Conservation (phyloP, 2,888 invertebrate genomes). For the Syritta pipiens region DNA sequence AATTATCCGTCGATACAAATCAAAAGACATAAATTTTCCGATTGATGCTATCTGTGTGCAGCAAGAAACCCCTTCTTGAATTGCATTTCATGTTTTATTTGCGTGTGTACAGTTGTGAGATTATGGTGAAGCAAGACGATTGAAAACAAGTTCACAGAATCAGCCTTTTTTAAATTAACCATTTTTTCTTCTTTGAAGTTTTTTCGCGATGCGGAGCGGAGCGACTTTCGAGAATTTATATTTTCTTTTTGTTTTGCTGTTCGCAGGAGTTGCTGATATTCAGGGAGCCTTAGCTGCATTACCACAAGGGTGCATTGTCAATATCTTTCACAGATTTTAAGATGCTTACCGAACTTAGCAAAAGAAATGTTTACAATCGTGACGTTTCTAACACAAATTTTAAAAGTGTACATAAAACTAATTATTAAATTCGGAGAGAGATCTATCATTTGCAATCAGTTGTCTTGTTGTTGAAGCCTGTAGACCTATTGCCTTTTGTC, state of each 20-base stretch:
- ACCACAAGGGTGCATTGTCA: too few relatives aligned
- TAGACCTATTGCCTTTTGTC: too few relatives aligned
- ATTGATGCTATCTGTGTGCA: slow-evolving; percentile 72
- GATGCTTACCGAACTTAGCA: too few relatives aligned
- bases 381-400: too few relatives aligned
- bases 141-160: slow-evolving; percentile 64
- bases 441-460: too few relatives aligned
- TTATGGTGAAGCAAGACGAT: slow-evolving; percentile 37
- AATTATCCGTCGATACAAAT: slow-evolving; percentile 79
- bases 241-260: not conserved
- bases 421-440: too few relatives aligned
- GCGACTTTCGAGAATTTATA: not conserved
- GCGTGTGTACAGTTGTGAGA: slow-evolving; percentile 52
- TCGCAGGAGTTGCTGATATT: not conserved
- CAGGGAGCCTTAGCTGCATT: not conserved
- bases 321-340: too few relatives aligned
- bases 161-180: slow-evolving; percentile 40
- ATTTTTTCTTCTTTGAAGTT: slow-evolving; percentile 8
- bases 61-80: slow-evolving; percentile 61
- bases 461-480: too few relatives aligned
- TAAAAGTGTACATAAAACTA: too few relatives aligned
- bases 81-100: slow-evolving; percentile 64
- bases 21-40: slow-evolving; percentile 79
- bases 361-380: too few relatives aligned
- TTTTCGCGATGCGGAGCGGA: not conserved